Conservation (phyloP, 1,140 invertebrate genomes). For the Zophobas atratus region DNA sequence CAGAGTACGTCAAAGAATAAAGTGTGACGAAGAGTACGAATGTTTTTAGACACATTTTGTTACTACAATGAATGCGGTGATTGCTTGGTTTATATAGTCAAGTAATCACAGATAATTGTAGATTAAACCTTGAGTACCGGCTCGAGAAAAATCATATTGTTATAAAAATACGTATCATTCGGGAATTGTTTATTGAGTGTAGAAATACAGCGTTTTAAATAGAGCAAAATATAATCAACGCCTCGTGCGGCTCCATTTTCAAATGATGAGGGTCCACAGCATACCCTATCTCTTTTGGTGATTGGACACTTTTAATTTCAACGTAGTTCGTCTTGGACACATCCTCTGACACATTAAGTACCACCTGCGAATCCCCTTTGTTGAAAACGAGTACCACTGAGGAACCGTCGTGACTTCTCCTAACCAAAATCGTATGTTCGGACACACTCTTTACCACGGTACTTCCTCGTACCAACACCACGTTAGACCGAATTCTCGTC, state of each 20-base stretch:
- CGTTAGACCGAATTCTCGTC: slow-evolving; percentile 46
- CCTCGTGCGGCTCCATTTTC: too few relatives aligned
- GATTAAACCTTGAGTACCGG: background rate
- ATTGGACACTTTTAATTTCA: background rate
- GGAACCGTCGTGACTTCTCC: background rate
- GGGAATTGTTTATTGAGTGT: too few relatives aligned
- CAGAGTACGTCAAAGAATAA: slow-evolving; percentile 3
- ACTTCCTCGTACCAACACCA: background rate
- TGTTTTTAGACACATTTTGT: slow-evolving; percentile 8
- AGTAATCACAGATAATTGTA: background rate
- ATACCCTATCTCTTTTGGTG: too few relatives aligned
- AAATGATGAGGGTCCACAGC: too few relatives aligned
- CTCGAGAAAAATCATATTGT: too few relatives aligned
- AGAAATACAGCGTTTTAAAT: too few relatives aligned
- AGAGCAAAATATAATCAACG: too few relatives aligned
- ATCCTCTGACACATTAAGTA: background rate
- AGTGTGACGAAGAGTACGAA: background rate
- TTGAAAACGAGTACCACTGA: slow-evolving; percentile 5
- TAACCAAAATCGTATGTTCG: background rate
- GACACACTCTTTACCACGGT: background rate
- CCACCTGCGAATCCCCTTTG: background rate
- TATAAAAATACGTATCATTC: too few relatives aligned
- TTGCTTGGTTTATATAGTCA: background rate
- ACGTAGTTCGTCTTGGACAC: background rate
- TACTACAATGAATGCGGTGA: background rate